Conservation (phyloP, 2,888 invertebrate species). For the Kryphioiulus occultus region DNA sequence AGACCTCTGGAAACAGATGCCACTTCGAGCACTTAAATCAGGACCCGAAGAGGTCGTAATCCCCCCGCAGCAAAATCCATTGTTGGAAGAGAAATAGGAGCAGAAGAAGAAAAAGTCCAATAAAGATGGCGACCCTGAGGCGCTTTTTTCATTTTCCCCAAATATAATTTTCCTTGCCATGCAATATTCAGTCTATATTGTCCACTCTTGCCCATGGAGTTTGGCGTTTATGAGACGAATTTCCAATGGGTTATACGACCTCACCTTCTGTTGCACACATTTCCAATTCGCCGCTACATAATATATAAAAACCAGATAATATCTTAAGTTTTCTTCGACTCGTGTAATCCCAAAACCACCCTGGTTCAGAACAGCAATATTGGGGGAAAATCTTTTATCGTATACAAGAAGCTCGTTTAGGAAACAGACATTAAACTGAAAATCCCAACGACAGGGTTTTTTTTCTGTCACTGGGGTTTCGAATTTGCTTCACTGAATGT, state of each 20-base stretch:
- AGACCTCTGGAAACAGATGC: slow-evolving; percentile 40
- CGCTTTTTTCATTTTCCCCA: slow-evolving; percentile 13
- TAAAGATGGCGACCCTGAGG: slow-evolving; percentile 28
- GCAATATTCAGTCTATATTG: slow-evolving; percentile 36
- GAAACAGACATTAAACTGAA: background rate
- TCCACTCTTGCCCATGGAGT: background rate
- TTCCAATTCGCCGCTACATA: slow-evolving; percentile 36
- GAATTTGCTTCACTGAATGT: slow-evolving; percentile 36
- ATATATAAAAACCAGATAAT: slow-evolving; percentile 26
- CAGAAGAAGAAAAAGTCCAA: background rate
- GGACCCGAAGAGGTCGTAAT: slow-evolving; percentile 12
- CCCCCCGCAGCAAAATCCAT: slow-evolving; percentile 27
- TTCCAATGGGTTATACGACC: background rate
- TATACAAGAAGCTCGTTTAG: background rate
- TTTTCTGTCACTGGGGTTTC: slow-evolving; percentile 22
- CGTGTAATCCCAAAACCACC: slow-evolving; percentile 9
- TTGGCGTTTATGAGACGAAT: background rate
- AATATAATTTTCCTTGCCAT: slow-evolving; percentile 4
- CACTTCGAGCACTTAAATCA: slow-evolving; percentile 33
- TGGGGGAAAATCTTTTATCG: background rate
- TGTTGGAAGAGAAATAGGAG: background rate
- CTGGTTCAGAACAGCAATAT: background rate
- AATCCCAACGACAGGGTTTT: slow-evolving; percentile 27
- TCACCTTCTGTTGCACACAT: slow-evolving; percentile 13
- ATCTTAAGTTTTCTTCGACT: slow-evolving; percentile 28